These are phyloP conservation scores for Stenoptilia bipunctidactyla DNA, from an alignment of 2,888 invertebrate species.

Conservation along the genomic window DNA sequence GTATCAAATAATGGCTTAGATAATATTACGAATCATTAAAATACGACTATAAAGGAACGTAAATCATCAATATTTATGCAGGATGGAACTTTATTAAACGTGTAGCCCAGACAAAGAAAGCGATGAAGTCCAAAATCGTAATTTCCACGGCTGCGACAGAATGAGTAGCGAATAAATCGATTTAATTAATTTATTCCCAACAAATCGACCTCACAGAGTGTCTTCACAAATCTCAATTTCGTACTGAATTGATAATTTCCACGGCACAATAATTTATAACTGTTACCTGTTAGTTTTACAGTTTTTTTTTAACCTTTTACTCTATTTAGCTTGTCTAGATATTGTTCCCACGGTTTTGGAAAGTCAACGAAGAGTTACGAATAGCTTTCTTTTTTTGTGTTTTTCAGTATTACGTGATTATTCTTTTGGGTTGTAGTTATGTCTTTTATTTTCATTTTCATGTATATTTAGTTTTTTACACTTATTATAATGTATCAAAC, in stretches of 20 bases:
- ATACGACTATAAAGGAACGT: too few species aligned
- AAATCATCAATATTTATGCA: too few species aligned
- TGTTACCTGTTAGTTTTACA: constrained; percentile 43
- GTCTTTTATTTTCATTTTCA: too few species aligned
- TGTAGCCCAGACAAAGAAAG: constrained; percentile 7
- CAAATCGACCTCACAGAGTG: constrained; percentile 48
- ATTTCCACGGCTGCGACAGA: constrained; percentile 49
- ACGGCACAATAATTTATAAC: constrained; percentile 67
- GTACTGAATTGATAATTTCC: constrained; percentile 64
- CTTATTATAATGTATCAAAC: too few species aligned
- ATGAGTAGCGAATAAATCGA: constrained; percentile 53
- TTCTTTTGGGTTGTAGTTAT: too few species aligned
- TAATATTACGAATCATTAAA: too few species aligned
- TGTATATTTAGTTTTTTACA: too few species aligned
- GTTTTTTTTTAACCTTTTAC: constrained; percentile 36
- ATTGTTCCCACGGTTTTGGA: constrained; percentile 57
- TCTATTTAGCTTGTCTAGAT: constrained; percentile 11
- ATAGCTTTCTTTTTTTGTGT: too few species aligned
- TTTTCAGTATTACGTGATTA: too few species aligned
- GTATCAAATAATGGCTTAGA: too few species aligned
- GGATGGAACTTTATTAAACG: too few species aligned
- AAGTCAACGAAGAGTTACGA: constrained; percentile 19
- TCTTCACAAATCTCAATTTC: constrained; percentile 57
- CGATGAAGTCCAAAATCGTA: constrained; percentile 41
- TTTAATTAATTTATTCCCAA: constrained; percentile 68